Base-by-base conservation (phyloP, 2,113 vertebrate species). In the Varanus salvator region DNA sequence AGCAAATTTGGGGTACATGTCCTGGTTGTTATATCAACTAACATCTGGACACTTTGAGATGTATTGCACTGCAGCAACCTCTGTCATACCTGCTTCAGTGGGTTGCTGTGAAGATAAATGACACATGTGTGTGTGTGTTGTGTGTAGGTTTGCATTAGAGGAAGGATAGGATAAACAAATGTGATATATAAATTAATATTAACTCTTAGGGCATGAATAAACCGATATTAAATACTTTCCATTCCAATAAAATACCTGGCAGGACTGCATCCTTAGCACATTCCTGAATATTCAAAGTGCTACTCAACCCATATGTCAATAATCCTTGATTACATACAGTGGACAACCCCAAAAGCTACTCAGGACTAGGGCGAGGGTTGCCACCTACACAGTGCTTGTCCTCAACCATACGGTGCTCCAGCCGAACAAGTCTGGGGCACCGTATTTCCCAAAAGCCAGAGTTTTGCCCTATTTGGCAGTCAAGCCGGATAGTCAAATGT, bases 1-100 rank as follows among this genome's bases (percentile, higher is more conserved):
- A 92, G 78, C 60, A 50, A 44, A 83, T 64, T 29, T 17, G 21
- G 71, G 29, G 72, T 29, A 11, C 25, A 76, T 48, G 4, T 85
- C 80, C 29, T 8, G n/a, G 1, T 74, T 25, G 31, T 27, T 92
- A 74, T 77, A n/a, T 29, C 81, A 38, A 29, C 76, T 89, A 85
- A 89, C 84, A 44, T 88, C 85, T 88, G 93, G 87, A 90, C 88
- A 90, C 38, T 85, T 88, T 87, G 88, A 69, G 86, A 84, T 92
- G 84, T 90, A 44, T 91, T 86, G 74, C 57, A 34, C 77, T 66
- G 81, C 54, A 23, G 0, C 84, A 72, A 27, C 34, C 48, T 52
- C 29, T 71, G 57, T 21, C 68, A 50, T 31, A 74, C 27, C 66
- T 29, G 23, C 38, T 29, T 25, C 57, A 68, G 44, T 34, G 34